Base-by-base conservation (phyloP, 2,797 vertebrate genomes). In the Melanitta fusca region DNA sequence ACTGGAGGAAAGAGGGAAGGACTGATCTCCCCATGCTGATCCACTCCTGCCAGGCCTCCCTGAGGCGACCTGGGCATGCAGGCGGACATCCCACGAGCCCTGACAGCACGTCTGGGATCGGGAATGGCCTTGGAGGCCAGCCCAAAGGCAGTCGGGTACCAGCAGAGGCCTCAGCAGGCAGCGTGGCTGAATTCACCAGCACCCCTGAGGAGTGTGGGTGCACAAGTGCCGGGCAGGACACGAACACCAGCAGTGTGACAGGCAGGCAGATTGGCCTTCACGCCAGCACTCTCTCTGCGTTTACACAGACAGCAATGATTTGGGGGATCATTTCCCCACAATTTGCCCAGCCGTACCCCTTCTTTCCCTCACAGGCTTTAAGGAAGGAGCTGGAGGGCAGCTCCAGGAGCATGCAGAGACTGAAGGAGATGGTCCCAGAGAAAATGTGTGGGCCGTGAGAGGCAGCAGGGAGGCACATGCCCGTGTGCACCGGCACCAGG, bases 401-500 rank as follows among this genome's bases (percentile, higher is more conserved):
- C 24, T 91, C 66, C 80, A 70, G 71, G 88, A 93, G 69, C 14
- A 14, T 54, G 45, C 25, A 78, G 57, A 61, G 62, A 7, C 57
- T 54, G 71, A 87, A 92, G 72, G 71, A 92, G 60, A 89, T 80
- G 93, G 81, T 84, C 69, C 69, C 80, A 88, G 90, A 85, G 72
- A 80, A 89, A 54, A 83, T 49, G 88, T 80, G 64, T 73, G 85
- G 71, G 71, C 62, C 75, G 60, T 49, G 90, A 82, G 71, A 90
- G 83, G 84, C 53, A 77, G 89, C 91, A 95, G 74, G 89, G 68
- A 93, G 83, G 91, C 92, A 89, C 82, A 85, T 75, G 93, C 57
- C 91, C 34, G 0, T 71, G 36, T 4, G 28, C 62, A 85, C 94
- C 1, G 0, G 71, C 89, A 75, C 89, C 94, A 93, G 83, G 73